Percentiles rank a stretch among this genome's conserved stretches.
These are phyloP conservation scores for Paramuricea clavata DNA, from an alignment of 92 coral and sea anemone species.

Conservation along the genomic window DNA sequence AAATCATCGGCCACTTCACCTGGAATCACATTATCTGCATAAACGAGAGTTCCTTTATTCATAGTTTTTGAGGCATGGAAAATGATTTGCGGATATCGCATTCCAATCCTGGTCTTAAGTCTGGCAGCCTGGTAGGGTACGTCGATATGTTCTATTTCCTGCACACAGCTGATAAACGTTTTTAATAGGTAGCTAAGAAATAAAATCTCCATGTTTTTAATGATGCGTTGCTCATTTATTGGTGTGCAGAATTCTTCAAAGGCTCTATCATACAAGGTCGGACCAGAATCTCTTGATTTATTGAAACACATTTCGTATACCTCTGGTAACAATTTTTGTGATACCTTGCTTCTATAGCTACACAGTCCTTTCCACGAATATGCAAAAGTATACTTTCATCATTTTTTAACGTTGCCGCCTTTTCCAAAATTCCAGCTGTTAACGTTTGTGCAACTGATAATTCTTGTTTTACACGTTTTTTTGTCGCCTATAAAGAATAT, in stretches of 20 bases:
- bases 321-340: constrained; percentile 11
- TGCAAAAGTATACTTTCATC: constrained; percentile 21
- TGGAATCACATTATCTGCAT: constrained; percentile 4
- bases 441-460: constrained; percentile 7
- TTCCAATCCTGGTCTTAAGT: constrained; percentile 18
- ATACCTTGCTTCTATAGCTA: constrained; percentile 21
- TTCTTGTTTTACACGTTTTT: neutral
- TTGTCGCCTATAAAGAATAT: constrained; percentile 1
- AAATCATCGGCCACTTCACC: constrained; percentile 19
- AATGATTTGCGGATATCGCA: constrained; percentile 8
- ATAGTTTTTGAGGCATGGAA: constrained; percentile 11
- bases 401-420: constrained; percentile 5
- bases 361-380: constrained; percentile 18
- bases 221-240: constrained; percentile 7
- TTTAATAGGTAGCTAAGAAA: neutral
- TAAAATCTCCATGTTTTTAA: constrained; percentile 15
- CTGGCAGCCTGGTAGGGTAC: constrained; percentile 8
- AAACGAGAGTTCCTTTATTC: constrained; percentile 5
- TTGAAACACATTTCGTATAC: constrained; percentile 22
- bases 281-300: constrained; percentile 9
- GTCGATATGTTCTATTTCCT: constrained; percentile 14
- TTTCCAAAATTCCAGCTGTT: neutral
- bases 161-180: constrained; percentile 13
- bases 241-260: neutral
- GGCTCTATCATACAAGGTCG: constrained; percentile 26